Evolutionary conservation across 2,113 vertebrate species (phyloP).

Genomic region (Calyptommatus sinebrachiatus): DNA sequence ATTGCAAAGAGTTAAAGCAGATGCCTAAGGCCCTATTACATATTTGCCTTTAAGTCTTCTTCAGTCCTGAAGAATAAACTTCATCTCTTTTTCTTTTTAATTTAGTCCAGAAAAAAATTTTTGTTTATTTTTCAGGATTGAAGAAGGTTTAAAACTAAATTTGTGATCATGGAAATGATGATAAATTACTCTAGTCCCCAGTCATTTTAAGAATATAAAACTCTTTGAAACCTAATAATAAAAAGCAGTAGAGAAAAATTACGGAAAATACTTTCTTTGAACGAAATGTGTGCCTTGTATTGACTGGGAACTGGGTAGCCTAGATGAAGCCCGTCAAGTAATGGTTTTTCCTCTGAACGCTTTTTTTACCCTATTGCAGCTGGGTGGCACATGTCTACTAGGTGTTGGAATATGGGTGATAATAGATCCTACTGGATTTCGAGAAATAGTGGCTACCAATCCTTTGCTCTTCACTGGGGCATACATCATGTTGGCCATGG

Average conservation of each 20-base stretch:
- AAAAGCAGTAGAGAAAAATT: background rate
- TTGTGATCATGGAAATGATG: background rate
- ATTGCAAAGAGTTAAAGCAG: background rate
- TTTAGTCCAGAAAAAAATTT: too few species aligned
- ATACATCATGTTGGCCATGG: constrained; percentile 88
- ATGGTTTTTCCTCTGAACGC: background rate
- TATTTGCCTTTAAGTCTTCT: too few species aligned
- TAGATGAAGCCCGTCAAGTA: background rate
- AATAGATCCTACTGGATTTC: constrained; percentile 88
- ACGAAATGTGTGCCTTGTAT: background rate
- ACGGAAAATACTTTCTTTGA: background rate
- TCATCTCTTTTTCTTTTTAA: too few species aligned
- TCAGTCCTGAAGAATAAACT: too few species aligned
- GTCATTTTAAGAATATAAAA: background rate
- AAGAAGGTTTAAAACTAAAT: too few species aligned
- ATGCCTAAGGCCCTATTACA: too few species aligned
- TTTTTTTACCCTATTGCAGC: constrained; percentile 62
- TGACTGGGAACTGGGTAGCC: background rate
- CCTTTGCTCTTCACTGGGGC: constrained; percentile 87
- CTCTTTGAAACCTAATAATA: background rate
- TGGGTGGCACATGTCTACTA: constrained; percentile 87
- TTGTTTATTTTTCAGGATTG: too few species aligned
- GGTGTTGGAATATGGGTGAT: constrained; percentile 88
- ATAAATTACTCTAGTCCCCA: background rate
- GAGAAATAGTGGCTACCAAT: constrained; percentile 88